Evolutionary conservation across 2,888 invertebrate genomes (phyloP), one percentile per base, ranked within the genome.

Genomic region (Nymphalis urticae): DNA sequence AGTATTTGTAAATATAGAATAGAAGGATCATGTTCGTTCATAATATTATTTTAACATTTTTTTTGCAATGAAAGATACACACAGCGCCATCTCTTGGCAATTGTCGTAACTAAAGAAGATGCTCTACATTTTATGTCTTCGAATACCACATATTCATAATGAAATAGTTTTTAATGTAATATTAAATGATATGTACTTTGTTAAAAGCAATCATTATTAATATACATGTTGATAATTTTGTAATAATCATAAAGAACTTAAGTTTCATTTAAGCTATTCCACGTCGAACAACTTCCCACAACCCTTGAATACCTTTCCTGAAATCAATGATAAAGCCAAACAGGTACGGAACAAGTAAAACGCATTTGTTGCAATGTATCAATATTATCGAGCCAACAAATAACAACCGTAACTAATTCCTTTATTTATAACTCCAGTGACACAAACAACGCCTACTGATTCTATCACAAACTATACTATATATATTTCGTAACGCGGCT

Each of bases 401-500:
- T 24, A 64, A 62, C 27, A 47, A 53, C 36, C 53, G 62, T 68
- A 68, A 42, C 42, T 42, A 42, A 71, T 65, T 71, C 62, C 53
- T 42, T 60, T 62, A 68, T 62, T 71, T 68, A 68, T 65, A 65
- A 53, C 42, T 21, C 24, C 32, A 68, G 65, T 71, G 70, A 71
- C 70, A 68, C 62, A 65, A 48, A 48, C 61, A 36, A 58, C 70
- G 70, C 70, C 70, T 65, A 68, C 70, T 62, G 70, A 71, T 71
- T 48, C 24, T 71, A 71, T 70, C 68, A 60, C 32, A 58, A 56
- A 10, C 61, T 56, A 47, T 59, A 63, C 60, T 42, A 60, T 32
- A 17, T 47, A 17, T 48, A 56, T 64, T 71, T 62, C 56, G 53
- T 65, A 71, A 71, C 21, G 19, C 21, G 53, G 24, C 24, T 42